phyloP scores from a whole-genome alignment of 2,888 invertebrate species.

The Aplocera efformata region DNA sequence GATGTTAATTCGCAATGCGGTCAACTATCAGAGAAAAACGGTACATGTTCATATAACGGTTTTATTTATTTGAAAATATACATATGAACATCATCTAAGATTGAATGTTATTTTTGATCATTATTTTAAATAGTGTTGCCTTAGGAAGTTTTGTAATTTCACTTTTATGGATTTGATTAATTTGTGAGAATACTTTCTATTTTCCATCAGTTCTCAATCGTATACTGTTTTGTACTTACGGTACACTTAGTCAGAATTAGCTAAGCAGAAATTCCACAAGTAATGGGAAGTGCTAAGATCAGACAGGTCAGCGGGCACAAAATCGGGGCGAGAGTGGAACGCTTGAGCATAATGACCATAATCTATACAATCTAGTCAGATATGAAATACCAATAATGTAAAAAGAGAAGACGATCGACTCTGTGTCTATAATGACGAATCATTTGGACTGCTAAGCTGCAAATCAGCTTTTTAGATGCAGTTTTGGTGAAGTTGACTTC shows the following conservation, averaged over 20 bases:
- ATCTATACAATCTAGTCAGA: constrained; percentile 43
- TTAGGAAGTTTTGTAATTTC: constrained; percentile 46
- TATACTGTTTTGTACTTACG: constrained; percentile 8
- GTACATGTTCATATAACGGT: constrained; percentile 59
- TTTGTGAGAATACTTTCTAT: constrained; percentile 12
- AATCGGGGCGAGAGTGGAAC: constrained; percentile 49
- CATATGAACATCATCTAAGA: constrained; percentile 49
- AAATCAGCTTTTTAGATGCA: too few species aligned
- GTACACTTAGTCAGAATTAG: constrained; percentile 20
- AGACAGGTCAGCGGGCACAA: not conserved
- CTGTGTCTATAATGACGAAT: too few species aligned
- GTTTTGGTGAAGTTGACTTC: too few species aligned
- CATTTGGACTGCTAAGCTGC: too few species aligned
- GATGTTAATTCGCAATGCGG: constrained; percentile 57
- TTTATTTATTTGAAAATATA: constrained; percentile 67
- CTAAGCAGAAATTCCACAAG: constrained; percentile 38
- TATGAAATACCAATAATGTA: constrained; percentile 50
- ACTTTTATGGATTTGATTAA: constrained; percentile 40
- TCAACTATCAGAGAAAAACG: constrained; percentile 58
- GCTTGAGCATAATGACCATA: constrained; percentile 63
- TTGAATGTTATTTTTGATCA: too few species aligned
- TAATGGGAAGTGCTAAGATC: constrained; percentile 27
- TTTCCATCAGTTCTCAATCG: constrained; percentile 2
- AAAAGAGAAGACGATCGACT: too few species aligned
- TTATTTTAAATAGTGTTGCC: constrained; percentile 50